Evolutionary conservation across 2,797 vertebrate genomes (phyloP).

Genomic region (Myiotriccus ornatus): DNA sequence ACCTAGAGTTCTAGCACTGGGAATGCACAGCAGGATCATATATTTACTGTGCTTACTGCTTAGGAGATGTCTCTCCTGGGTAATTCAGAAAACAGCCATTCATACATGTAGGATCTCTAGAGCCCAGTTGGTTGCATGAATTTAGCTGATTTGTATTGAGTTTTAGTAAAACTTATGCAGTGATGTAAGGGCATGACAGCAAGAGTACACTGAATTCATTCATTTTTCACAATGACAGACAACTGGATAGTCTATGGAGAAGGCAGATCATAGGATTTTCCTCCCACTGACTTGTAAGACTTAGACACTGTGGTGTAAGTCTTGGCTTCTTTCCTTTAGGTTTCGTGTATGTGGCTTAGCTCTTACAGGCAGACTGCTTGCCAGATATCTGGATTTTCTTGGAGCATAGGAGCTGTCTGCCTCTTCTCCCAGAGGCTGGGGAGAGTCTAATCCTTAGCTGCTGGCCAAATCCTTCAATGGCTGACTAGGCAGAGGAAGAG

Average conservation of each 20-base stretch:
- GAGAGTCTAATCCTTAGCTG: neutral
- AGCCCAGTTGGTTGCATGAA: neutral
- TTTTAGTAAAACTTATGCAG: neutral
- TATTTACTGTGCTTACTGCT: neutral
- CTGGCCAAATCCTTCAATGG: neutral
- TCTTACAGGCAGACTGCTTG: neutral
- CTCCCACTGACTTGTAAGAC: neutral
- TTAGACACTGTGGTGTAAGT: rapidly evolving
- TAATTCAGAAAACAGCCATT: neutral
- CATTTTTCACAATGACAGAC: neutral
- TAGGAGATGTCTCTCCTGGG: neutral
- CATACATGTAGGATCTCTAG: neutral
- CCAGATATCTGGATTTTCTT: neutral
- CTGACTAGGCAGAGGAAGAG: neutral
- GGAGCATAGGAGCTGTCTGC: neutral
- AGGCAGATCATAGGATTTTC: neutral
- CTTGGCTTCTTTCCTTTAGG: neutral
- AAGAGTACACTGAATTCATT: neutral
- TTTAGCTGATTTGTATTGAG: neutral
- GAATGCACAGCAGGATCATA: neutral
- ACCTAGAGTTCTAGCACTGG: neutral
- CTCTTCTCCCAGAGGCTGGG: neutral
- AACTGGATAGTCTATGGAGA: neutral
- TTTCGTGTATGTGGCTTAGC: neutral
- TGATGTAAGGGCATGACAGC: neutral